phyloP scores from a whole-genome alignment of 2,113 vertebrate genomes.

The Pavo muticus region DNA sequence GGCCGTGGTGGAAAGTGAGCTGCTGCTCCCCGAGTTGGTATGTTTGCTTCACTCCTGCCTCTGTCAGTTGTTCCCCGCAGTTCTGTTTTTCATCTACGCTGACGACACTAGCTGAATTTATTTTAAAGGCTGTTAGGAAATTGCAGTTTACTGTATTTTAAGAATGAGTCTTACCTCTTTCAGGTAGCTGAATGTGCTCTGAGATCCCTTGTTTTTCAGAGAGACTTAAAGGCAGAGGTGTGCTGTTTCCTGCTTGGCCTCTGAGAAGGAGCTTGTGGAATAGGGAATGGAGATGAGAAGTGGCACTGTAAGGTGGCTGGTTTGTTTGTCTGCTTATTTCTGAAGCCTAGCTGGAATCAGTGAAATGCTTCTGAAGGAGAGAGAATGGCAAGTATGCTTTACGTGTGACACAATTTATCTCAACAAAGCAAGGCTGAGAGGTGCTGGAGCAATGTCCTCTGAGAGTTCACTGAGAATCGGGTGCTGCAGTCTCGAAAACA shows the following conservation, averaged over 20 bases:
- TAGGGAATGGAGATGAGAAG: not conserved
- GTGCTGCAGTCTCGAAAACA: not conserved
- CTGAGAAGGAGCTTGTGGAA: not conserved
- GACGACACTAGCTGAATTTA: not conserved
- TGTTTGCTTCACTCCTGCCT: not conserved
- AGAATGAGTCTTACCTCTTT: not conserved
- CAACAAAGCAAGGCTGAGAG: not conserved
- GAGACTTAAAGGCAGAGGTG: not conserved
- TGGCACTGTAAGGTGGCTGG: not conserved
- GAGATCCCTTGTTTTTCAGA: not conserved
- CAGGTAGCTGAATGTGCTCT: not conserved
- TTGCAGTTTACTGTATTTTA: not conserved
- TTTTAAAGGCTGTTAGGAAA: conserved; percentile 10
- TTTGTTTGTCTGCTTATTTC: not conserved
- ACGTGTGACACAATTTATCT: not conserved
- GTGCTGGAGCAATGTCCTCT: not conserved
- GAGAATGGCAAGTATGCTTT: not conserved
- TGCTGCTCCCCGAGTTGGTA: not conserved
- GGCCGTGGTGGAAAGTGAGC: not conserved
- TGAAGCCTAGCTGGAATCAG: not conserved
- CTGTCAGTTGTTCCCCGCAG: not conserved
- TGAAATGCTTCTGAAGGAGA: not conserved
- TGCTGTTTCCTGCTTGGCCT: not conserved
- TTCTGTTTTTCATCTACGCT: not conserved
- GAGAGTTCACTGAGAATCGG: not conserved